Conservation (phyloP, 2,797 vertebrate species). For the Lagodon rhomboides region DNA sequence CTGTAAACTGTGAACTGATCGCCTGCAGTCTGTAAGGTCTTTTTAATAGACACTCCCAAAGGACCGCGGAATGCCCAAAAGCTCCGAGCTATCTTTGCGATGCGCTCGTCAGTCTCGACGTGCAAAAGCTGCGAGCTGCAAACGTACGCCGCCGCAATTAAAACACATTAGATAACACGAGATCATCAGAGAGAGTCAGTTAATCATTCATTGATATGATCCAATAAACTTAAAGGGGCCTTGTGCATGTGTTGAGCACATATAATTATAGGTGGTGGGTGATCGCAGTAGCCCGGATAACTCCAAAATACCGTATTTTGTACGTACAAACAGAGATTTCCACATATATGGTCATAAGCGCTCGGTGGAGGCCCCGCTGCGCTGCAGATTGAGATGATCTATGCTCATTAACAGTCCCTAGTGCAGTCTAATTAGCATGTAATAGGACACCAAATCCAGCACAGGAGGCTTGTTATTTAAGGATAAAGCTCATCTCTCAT, state of each 20-base stretch:
- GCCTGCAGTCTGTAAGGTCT: slow-evolving; percentile 62
- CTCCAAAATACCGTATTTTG: background rate
- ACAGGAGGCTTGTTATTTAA: slow-evolving; percentile 90
- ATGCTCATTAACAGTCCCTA: slow-evolving; percentile 84
- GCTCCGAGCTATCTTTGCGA: slow-evolving; percentile 51
- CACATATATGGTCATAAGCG: slow-evolving; percentile 54
- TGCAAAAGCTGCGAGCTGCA: no score
- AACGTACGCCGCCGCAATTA: slow-evolving; percentile 40
- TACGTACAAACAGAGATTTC: slow-evolving; percentile 32
- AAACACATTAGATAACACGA: slow-evolving; percentile 34
- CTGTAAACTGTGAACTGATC: slow-evolving; percentile 57
- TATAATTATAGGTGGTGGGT: background rate
- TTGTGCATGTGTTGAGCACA: background rate
- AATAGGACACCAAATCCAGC: slow-evolving; percentile 88
- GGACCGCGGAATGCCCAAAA: slow-evolving; percentile 58
- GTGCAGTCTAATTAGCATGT: slow-evolving; percentile 87
- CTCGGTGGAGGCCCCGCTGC: slow-evolving; percentile 44
- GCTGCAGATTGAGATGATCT: slow-evolving; percentile 84
- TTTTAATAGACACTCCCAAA: slow-evolving; percentile 70
- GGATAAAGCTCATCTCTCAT: slow-evolving; percentile 90
- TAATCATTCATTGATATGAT: background rate
- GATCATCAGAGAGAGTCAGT: background rate
- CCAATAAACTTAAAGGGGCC: background rate
- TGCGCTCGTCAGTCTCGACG: slow-evolving; percentile 58
- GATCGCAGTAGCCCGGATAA: background rate